Conservation (phyloP, 2,797 vertebrate genomes). For the Mormyrops attenuatus region DNA sequence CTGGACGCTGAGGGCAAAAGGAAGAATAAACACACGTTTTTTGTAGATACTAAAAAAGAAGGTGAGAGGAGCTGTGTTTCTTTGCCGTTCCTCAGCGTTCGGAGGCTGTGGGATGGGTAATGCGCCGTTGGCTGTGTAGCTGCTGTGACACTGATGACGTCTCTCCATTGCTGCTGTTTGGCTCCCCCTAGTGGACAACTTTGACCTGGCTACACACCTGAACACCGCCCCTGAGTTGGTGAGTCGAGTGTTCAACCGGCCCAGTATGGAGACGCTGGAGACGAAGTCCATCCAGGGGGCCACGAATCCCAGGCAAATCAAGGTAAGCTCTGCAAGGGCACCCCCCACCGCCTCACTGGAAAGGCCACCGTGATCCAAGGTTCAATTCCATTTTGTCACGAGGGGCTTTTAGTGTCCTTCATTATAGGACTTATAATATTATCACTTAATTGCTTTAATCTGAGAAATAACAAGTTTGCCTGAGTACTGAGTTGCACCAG, state of each 20-base stretch:
- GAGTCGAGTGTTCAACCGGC: constrained; percentile 80
- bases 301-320: constrained; percentile 42
- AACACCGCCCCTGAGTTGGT: constrained; percentile 79
- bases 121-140: not conserved
- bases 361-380: not conserved
- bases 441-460: not conserved
- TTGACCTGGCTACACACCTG: constrained; percentile 77
- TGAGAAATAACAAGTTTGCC: not conserved
- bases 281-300: constrained; percentile 71
- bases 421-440: not conserved
- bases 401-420: not conserved
- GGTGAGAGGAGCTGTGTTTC: constrained; percentile 53
- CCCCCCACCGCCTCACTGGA: not conserved
- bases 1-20: constrained; percentile 74
- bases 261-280: constrained; percentile 76
- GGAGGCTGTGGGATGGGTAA: not conserved
- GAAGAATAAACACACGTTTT: constrained; percentile 78
- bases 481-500: not conserved
- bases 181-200: constrained; percentile 63
- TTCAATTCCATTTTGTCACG: not conserved
- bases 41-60: constrained; percentile 77
- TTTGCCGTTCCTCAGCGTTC: not conserved
- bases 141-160: not conserved
- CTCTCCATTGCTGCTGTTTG: not conserved
- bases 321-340: constrained; percentile 52